Evolutionary conservation across 2,888 invertebrate species (phyloP), one percentile per base, ranked within the genome.

Genomic region (Sarcophaga rosellei): DNA sequence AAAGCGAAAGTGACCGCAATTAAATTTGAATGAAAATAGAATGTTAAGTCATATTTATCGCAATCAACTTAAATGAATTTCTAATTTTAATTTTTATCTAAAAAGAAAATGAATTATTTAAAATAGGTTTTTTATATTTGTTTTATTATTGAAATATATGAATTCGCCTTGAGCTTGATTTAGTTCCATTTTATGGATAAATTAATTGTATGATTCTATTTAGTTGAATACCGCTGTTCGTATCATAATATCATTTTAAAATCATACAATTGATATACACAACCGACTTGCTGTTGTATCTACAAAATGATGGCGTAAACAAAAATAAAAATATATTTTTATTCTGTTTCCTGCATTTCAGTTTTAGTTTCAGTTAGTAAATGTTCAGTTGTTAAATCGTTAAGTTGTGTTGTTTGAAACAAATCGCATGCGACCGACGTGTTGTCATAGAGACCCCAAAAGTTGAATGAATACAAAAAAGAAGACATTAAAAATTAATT

Each of bases 381-480:
- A 85, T 79, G 88, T 89, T 88, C 86, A 89, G 88, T 90, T 91
- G 92, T 91, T 92, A 89, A 89, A 89, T 90, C 91, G 92, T 90
- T 90, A 88, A 90, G 92, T 92, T 91, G 93, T 91, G 90, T 89
- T 81, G 61, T 80, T 72, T 11, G 25, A 73, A 84, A 74, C 44
- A 35, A 35, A 35, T 35, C 35, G 35, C 35, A 35, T 69, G 72
- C 81, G 84, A 88, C 90, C 84, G 84, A 53, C 70, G 78, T 72
- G 81, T 86, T 86, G 81, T 73, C 81, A 87, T 84, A 86, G 86
- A 77, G 68, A 86, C 35, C 35, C 35, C 8, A 45, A 70, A 44
- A 57, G 23, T 44, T 66, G 47, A 65, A 17, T 68, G n/a, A 62
- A 66, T 45, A 66, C 35, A 88, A 79, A 65, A 65, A 73, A n/a